These are phyloP conservation scores for Onychomys arenicola DNA, from an alignment of 2,797 vertebrate genomes.

Conservation along the genomic window DNA sequence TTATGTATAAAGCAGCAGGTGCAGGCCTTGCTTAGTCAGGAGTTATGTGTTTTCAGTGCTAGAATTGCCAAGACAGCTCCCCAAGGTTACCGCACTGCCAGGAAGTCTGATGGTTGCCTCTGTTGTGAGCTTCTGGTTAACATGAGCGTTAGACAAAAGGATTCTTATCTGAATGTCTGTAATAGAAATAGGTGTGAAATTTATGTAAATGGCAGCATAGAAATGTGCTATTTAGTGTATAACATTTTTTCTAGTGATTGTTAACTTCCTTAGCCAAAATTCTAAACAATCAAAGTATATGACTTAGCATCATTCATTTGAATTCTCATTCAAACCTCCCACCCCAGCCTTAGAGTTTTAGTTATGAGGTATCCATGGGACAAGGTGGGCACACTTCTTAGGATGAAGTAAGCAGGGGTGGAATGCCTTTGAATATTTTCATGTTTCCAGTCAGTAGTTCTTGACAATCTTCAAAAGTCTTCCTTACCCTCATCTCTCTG, in stretches of 20 bases:
- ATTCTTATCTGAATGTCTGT: background rate
- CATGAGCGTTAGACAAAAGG: background rate
- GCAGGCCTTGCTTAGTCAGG: background rate
- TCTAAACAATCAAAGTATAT: background rate
- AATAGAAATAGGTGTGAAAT: background rate
- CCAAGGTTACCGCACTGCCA: background rate
- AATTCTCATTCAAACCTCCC: background rate
- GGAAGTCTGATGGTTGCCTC: background rate
- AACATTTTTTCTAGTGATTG: background rate
- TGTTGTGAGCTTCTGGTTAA: background rate
- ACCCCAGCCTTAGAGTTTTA: background rate
- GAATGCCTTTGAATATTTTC: slow-evolving; percentile 3
- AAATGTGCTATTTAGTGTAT: background rate
- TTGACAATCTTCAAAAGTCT: slow-evolving; percentile 56
- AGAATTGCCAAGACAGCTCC: background rate
- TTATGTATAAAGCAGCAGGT: background rate
- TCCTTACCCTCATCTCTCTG: slow-evolving; percentile 5
- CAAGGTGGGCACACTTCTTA: background rate
- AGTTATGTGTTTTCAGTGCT: background rate
- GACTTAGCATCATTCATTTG: background rate
- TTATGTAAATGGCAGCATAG: background rate
- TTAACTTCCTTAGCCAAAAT: slow-evolving; percentile 30
- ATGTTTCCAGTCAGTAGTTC: slow-evolving; percentile 79
- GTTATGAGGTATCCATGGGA: background rate
- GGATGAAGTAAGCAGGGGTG: slow-evolving; percentile 32